Base-by-base conservation (phyloP, 2,888 invertebrate genomes). In the Eulithis prunata region DNA sequence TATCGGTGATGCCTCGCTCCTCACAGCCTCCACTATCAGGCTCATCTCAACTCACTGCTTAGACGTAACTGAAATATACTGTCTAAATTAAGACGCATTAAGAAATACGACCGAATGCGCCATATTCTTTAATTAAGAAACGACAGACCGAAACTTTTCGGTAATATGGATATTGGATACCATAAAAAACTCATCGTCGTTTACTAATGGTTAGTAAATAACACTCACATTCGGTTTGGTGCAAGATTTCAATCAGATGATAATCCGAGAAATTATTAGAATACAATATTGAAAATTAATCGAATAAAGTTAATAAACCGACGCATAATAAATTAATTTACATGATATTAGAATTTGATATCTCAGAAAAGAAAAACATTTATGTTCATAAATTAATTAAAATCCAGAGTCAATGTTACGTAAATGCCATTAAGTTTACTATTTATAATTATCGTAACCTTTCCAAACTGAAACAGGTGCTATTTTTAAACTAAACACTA, bases 71-170 rank as follows among this genome's bases (percentile, higher is more conserved):
- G 77, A 84, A 84, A 82, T 84, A 81, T 82, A 81, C 80, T 79
- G 80, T 78, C 79, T 78, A 82, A 83, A 87, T 87, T 81, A 83
- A 85, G 81, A 81, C 72, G 74, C 81, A 78, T 81, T 78, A 76
- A 81, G 77, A 80, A 80, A 79, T 76, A 78, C 74, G 73, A 71
- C 73, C 66, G 69, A 73, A 71, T 71, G 77, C 75, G 66, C 72
- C 70, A 70, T 75, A 77, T 71, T 73, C 77, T 78, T 81, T 83
- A 83, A 86, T 86, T 84, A 83, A 84, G 81, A 76, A 71, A 78
- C 71, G 71, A 71, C 67, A 69, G 69, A 70, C 67, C 71, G 69
- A 72, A 72, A 69, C 71, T 77, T 72, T 75, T 79, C 74, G 76
- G 74, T 81, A 80, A 83, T 80, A 75, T 75, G 71, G 53, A 58